Evolutionary conservation across 2,113 vertebrate species (phyloP), one percentile per base, ranked within the genome.

Genomic region (Mixornis gularis): DNA sequence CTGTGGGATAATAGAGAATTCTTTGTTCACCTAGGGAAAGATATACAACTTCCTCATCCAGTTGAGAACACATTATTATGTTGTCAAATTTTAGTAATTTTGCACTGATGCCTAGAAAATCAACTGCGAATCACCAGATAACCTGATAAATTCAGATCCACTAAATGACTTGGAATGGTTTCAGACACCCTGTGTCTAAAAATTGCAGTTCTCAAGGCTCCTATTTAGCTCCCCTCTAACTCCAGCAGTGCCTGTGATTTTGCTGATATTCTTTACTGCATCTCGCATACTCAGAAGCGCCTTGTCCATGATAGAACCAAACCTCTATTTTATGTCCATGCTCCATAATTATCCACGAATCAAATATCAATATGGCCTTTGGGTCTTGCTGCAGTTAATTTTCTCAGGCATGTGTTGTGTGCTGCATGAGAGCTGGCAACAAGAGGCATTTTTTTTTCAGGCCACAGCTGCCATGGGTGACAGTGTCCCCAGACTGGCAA

Each of bases 11-110:
- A 86, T 4, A 63, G 56, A 70, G 64, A 86, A 71, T 80, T 78
- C 41, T 86, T 88, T 70, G 56, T 74, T 95, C 86, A 84, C 20
- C 27, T 18, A 41, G 27, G 44, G 83, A 74, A 88, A 86, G 48
- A 86, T 94, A 76, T 92, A 68, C 53, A 84, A 16, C 49, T 84
- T 93, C 63, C 44, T 81, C 77, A 89, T 58, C 22, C 51, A 20
- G 41, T 1, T 62, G 58, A 89, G 77, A 89, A 27, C 30, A 83
- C 74, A 79, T 88, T 92, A 92, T 92, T 92, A 74, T 74, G 49
- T 36, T 84, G 86, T 79, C 53, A 81, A 27, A 81, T 81, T 78
- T 68, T 65, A 84, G 73, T 83, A 60, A 84, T 92, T 92, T 90
- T 87, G 32, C 73, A 36, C 46, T 74, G 53, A 76, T 79, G 60